Evolutionary conservation across 2,888 invertebrate genomes (phyloP), one percentile per base, ranked within the genome.

Genomic region (Dinocampus coccinellae): DNA sequence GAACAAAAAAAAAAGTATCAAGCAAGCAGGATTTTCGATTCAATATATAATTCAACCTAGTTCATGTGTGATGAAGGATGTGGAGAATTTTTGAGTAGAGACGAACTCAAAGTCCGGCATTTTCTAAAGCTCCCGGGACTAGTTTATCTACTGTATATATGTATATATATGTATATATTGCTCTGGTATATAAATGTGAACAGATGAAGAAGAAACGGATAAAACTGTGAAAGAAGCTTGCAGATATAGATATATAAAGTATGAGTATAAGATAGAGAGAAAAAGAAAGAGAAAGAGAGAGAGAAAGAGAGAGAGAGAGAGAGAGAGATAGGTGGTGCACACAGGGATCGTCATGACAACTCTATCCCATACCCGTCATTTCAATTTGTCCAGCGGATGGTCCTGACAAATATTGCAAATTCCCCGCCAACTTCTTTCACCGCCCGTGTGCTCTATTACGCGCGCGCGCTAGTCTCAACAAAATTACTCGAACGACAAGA

Each of bases 361-460:
- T 80, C 70, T 78, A 78, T 83, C 78, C 77, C 78, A 79, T 79
- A 80, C 75, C 76, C 78, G 83, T 82, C 81, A 81, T 81, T 81
- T 81, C 82, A 83, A 83, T 83, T 83, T 82, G 82, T 81, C 78
- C 69, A 73, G 60, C 67, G 73, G 75, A 79, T 76, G 74, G 74
- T 78, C 75, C 76, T 78, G 82, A 83, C 83, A 82, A 82, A 83
- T 82, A 83, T 83, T 80, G 78, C 79, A 73, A 58, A 55, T 55
- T 57, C 64, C 13, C 58, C 22, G 29, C 42, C 55, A 64, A 55
- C 58, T 20, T 55, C 39, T 16, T 24, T 42, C 7, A 39, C 26
- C 65, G 60, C 73, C 68, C 63, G 63, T 71, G 60, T 70, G 70
- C 66, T 61, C 73, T 69, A 76, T 73, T 47, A 47, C 75, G 70